Conservation (phyloP, 2,888 invertebrate genomes). For the Macrophya annulata region DNA sequence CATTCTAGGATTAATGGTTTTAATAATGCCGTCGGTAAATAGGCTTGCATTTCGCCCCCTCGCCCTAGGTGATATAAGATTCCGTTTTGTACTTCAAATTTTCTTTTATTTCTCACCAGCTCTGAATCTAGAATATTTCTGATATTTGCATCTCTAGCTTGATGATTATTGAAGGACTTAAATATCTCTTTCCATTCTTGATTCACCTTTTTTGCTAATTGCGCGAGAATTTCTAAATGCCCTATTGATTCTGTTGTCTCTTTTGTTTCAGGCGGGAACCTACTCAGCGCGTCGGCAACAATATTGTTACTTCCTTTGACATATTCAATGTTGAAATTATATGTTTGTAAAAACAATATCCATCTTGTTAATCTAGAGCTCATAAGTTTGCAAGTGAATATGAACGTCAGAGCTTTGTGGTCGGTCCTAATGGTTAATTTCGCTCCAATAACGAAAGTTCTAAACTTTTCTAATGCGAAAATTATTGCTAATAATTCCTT, state of each 20-base stretch:
- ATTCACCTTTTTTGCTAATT: not conserved
- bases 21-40: not conserved
- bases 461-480: not conserved
- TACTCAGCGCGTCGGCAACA: conserved; percentile 22
- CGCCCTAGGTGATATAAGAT: not conserved
- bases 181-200: not conserved
- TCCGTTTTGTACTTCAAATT: not conserved
- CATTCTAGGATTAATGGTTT: not conserved
- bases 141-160: not conserved
- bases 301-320: not conserved
- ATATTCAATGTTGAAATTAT: conserved; percentile 45
- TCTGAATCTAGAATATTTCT: not conserved
- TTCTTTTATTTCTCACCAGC: not conserved
- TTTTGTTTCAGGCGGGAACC: not conserved
- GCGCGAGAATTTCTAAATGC: not conserved
- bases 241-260: not conserved
- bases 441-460: not conserved
- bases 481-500: conserved; percentile 57
- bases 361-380: conserved; percentile 36
- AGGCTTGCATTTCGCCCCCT: not conserved
- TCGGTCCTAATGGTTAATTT: not conserved
- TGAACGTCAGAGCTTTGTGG: not conserved
- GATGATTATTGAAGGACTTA: not conserved
- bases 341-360: conserved; percentile 19
- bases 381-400: conserved; percentile 2